Evolutionary conservation across 2,888 invertebrate species (phyloP).

Genomic region (Brachyopa scutellaris): DNA sequence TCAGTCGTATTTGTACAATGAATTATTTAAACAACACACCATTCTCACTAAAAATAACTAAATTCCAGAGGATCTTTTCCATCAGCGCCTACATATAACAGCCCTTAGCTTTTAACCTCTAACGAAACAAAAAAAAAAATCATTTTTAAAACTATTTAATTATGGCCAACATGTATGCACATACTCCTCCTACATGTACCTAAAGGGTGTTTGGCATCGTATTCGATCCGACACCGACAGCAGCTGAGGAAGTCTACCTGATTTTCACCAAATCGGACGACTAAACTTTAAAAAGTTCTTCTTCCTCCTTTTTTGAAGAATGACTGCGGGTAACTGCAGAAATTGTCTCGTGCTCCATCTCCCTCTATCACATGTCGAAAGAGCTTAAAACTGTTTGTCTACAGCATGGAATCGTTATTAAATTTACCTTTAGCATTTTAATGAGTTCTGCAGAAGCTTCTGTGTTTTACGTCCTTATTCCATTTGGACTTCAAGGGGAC

Average conservation of each 20-base stretch:
- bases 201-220: neutral
- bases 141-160: conserved; percentile 61
- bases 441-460: conserved; percentile 67
- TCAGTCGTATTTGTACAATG: too few relatives aligned
- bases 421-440: conserved; percentile 69
- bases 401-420: conserved; percentile 49
- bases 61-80: conserved; percentile 11
- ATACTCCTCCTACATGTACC: conserved; percentile 3
- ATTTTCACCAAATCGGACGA: conserved; percentile 52
- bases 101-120: conserved; percentile 51
- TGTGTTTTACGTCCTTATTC: conserved; percentile 9
- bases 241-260: conserved; percentile 41
- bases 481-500: conserved; percentile 25
- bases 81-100: conserved; percentile 1
- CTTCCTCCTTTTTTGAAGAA: conserved; percentile 47
- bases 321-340: conserved; percentile 72
- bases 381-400: conserved; percentile 37
- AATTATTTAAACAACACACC: too few relatives aligned
- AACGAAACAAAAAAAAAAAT: conserved; percentile 55
- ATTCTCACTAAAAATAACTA: too few relatives aligned
- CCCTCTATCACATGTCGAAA: conserved; percentile 15
- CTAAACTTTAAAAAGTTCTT: conserved; percentile 57
- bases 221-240: neutral
- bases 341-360: conserved; percentile 60
- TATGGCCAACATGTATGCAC: conserved; percentile 24